Evolutionary conservation across 2,797 vertebrate species (phyloP), one percentile per base, ranked within the genome.

Genomic region (Hyperoplus lanceolatus): DNA sequence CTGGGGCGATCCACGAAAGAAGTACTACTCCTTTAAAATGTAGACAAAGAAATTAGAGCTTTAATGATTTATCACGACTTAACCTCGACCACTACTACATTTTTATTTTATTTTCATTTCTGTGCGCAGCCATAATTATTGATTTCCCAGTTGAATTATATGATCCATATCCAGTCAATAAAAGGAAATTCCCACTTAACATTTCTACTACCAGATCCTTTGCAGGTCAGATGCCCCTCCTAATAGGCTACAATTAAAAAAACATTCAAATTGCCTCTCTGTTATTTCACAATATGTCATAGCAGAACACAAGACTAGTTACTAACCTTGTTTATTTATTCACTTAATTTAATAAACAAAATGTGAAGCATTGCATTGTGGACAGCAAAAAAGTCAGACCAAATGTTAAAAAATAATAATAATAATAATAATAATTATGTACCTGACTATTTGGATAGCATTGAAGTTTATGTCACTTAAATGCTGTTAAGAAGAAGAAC

Each of bases 121-220:
- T 73, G 54, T 70, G 62, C 53, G 64, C 14, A 73, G 72, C 68
- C 55, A 55, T 51, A 39, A 57, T 69, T 75, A 81, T 82, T 77
- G 82, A 87, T 75, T 56, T 49, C 14, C 21, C 14, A 18, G 13
- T 41, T 68, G 55, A 77, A 62, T 77, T 78, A 72, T 57, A 77
- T 82, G 62, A 81, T 80, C 75, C 50, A 76, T 71, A 68, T 48
- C 39, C 13, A 63, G 69, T 84, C 80, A 68, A 86, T 90, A 72
- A 66, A 70, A 71, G 49, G 56, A 81, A 29, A 83, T 80, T 81
- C 71, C 75, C 60, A 79, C 43, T 46, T 63, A 59, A 18, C 61
- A 69, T 81, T 85, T 70, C 60, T 41, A 73, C 15, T n/a, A 53
- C 56, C 18, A 51, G 65, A 62, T 13, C 59, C 57, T 56, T 50